Base-by-base conservation (phyloP, 2,888 invertebrate genomes). In the Eupithecia subfuscata region DNA sequence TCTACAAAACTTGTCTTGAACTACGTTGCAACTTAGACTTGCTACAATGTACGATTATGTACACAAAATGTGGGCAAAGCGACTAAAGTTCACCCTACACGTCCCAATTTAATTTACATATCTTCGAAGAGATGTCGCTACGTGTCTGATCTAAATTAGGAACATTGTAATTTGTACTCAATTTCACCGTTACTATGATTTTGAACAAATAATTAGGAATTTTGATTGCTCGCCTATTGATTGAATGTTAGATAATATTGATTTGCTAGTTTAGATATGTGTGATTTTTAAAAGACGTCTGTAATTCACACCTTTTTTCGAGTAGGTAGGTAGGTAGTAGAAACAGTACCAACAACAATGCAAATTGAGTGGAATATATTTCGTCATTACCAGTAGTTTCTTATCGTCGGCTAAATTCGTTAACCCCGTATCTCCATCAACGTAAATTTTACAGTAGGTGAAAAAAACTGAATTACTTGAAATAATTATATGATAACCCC, bases 101-200 rank as follows among this genome's bases (percentile, higher is more conserved):
- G n/a, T n/a, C n/a, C n/a, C n/a, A 40, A 67, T 30, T 30, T 75
- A 68, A 8, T 81, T 74, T 11, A 6, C 16, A 16, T n/a, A 4
- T 4, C 18, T 11, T 18, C 1, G 6, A 30, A 79, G 34, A 86
- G 86, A 82, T 85, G 84, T 80, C 83, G 77, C 60, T 70, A 74
- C 70, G 2, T 12, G 69, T 56, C 48, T 22, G 18, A 25, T 70
- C 16, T n/a, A 69, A 56, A 30, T 48, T 56, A 56, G 22, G 52
- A 56, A 56, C 11, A 37, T 8, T 22, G 3, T 3, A 56, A 56
- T n/a, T 52, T 52, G 52, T 56, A 11, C 22, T 22, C 52, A 56
- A 56, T 22, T 56, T 22, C 52, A 56, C 52, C 9, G 52, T 56
- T n/a, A 56, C 11, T 56, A 56, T 22, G 52, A n/a, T 22, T 56